phyloP scores from a whole-genome alignment of 2,888 invertebrate species.

The Tenthredo mesomela region DNA sequence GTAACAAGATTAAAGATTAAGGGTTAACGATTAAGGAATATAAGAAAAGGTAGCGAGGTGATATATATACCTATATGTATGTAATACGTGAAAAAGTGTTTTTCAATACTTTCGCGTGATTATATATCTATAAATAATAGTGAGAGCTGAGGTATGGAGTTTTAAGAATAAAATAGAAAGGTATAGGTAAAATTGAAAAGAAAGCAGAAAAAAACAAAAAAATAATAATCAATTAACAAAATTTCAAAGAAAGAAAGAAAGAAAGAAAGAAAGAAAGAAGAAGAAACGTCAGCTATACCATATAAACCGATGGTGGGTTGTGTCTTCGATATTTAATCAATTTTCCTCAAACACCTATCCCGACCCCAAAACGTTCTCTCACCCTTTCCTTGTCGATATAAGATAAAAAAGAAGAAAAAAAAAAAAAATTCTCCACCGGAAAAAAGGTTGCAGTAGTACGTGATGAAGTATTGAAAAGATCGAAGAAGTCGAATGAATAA shows the following conservation, averaged over 20 bases:
- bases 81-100: neutral
- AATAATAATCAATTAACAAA: neutral
- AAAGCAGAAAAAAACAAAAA: constrained; percentile 23
- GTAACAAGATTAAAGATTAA: constrained; percentile 16
- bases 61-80: neutral
- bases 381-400: neutral
- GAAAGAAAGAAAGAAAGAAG: neutral
- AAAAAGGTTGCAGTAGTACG: neutral
- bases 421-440: neutral
- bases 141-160: constrained; percentile 1
- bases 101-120: constrained; percentile 3
- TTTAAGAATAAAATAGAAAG: neutral
- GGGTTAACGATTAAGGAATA: constrained; percentile 31
- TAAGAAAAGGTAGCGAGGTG: neutral
- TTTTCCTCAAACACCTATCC: neutral
- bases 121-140: neutral
- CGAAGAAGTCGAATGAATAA: constrained; percentile 42
- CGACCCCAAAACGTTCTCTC: neutral
- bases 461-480: constrained; percentile 3
- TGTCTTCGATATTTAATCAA: neutral
- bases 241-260: neutral
- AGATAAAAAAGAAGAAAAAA: neutral
- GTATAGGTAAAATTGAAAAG: neutral
- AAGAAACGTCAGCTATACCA: neutral
- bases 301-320: neutral